These are phyloP conservation scores for Seira musarum DNA, from an alignment of 2,888 invertebrate genomes.

Conservation along the genomic window DNA sequence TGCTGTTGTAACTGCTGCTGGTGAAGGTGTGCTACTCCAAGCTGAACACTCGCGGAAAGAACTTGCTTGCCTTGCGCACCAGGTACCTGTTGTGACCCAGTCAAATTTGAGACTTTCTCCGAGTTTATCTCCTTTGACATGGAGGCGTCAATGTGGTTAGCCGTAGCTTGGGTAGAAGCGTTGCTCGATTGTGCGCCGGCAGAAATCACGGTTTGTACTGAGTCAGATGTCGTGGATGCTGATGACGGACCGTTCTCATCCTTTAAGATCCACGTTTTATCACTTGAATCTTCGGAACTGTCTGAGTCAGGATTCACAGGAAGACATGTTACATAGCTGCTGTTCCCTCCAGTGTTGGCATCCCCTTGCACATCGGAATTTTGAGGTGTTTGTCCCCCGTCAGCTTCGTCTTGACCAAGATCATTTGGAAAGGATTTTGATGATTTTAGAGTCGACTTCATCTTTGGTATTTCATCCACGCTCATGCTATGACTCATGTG, in stretches of 20 bases:
- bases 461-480: constrained; percentile 89
- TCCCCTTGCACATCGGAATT: constrained; percentile 28
- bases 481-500: constrained; percentile 82
- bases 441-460: constrained; percentile 86
- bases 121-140: constrained; percentile 36
- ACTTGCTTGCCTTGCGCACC: constrained; percentile 30
- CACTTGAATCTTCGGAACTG: constrained; percentile 69
- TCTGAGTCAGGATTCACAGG: constrained; percentile 74
- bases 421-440: constrained; percentile 92
- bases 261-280: constrained; percentile 69
- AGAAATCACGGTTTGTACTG: constrained; percentile 62
- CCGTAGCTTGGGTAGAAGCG: constrained; percentile 37
- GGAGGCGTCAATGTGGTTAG: constrained; percentile 44
- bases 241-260: constrained; percentile 66
- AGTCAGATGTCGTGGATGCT: constrained; percentile 60
- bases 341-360: constrained; percentile 18
- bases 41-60: constrained; percentile 58
- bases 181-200: constrained; percentile 55
- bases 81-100: constrained; percentile 51
- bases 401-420: constrained; percentile 75
- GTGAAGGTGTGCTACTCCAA: constrained; percentile 58
- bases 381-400: constrained; percentile 81
- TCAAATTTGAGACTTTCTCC: constrained; percentile 55
- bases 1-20: constrained; percentile 59
- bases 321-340: constrained; percentile 70